Evolutionary conservation across 2,888 invertebrate species (phyloP).

Genomic region (Heterodera filipjevi): DNA sequence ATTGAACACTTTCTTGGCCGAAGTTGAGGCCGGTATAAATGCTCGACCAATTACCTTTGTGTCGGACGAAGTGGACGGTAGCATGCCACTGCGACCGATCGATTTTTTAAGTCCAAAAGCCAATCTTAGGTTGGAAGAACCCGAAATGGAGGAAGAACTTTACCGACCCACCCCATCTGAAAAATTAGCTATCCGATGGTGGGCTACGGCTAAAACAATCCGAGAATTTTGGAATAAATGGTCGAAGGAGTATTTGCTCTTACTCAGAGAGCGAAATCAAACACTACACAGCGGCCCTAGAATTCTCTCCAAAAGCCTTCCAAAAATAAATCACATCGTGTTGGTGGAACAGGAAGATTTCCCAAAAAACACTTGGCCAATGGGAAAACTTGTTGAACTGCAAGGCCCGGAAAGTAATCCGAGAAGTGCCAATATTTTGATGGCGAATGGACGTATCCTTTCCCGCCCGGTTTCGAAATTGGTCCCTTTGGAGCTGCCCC

Average conservation of each 20-base stretch:
- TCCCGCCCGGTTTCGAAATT: too few species aligned
- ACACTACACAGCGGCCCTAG: too few species aligned
- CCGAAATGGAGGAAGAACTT: neutral
- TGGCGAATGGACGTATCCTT: too few species aligned
- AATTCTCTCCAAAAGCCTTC: too few species aligned
- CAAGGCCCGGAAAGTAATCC: too few species aligned
- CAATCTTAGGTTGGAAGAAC: conserved; percentile 34
- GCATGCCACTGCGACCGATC: neutral
- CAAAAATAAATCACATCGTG: too few species aligned
- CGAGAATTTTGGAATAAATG: neutral
- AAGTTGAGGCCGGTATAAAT: conserved; percentile 22
- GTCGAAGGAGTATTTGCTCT: neutral
- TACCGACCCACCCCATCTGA: neutral
- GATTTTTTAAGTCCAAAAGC: conserved; percentile 12
- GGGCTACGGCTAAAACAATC: neutral
- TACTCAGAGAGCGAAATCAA: neutral
- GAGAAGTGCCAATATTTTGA: too few species aligned
- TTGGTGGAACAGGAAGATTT: too few species aligned
- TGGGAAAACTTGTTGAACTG: too few species aligned
- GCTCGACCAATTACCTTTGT: conserved; percentile 9
- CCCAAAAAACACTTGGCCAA: too few species aligned
- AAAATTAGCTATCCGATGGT: neutral
- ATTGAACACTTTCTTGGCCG: neutral
- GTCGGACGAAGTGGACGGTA: neutral
- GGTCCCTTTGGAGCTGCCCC: too few species aligned